Conservation (phyloP, 2,797 vertebrate species). For the Onychomys leucogaster region DNA sequence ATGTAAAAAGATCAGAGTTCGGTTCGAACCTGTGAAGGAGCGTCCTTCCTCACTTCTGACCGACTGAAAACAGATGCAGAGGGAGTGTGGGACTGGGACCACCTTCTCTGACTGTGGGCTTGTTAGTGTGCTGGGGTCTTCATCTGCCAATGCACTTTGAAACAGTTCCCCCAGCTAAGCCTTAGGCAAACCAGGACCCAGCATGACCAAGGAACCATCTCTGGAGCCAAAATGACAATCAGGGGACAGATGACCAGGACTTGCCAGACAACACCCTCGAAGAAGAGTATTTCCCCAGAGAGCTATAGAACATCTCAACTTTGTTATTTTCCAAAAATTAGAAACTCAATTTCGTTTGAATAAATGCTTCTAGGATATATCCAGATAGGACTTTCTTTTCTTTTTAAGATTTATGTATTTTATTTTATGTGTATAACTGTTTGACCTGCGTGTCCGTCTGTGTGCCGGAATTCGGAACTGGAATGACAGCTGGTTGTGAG, state of each 20-base stretch:
- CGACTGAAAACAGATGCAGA: neutral
- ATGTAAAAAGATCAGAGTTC: neutral
- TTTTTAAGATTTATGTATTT: neutral
- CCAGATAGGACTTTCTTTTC: neutral
- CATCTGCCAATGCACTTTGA: slow-evolving; percentile 36
- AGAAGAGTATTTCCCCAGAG: neutral
- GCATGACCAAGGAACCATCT: neutral
- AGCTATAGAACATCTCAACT: slow-evolving; percentile 8
- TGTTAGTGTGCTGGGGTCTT: neutral
- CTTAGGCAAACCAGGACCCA: neutral
- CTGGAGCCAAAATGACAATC: neutral
- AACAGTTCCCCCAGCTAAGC: neutral
- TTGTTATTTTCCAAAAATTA: slow-evolving; percentile 64
- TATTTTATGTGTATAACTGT: too few species aligned
- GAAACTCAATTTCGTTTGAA: slow-evolving; percentile 81
- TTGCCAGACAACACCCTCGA: neutral
- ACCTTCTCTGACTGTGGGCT: neutral
- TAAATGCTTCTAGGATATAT: slow-evolving; percentile 78
- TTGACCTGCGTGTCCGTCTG: neutral
- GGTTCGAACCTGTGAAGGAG: neutral
- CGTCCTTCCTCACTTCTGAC: neutral
- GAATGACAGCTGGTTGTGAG: neutral
- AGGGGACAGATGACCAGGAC: neutral
- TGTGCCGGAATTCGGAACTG: too few species aligned
- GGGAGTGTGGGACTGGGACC: neutral